Percentiles rank a stretch among this genome's conserved stretches.
These are phyloP conservation scores for Maniola jurtina DNA, from an alignment of 1,140 invertebrate genomes.

Conservation along the genomic window DNA sequence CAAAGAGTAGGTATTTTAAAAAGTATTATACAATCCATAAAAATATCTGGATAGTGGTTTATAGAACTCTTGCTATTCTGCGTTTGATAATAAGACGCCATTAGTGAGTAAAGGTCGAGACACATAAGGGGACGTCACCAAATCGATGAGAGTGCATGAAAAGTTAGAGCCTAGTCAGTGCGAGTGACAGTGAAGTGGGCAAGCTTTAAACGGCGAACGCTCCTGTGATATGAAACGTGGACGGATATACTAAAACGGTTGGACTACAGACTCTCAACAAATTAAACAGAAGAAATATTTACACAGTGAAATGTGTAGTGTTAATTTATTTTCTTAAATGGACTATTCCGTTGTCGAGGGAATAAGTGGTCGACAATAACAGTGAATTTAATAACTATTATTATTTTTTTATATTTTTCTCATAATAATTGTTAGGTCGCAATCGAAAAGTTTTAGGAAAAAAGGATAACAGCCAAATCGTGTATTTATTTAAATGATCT, in stretches of 20 bases:
- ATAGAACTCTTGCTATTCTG: not conserved
- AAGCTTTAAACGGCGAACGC: slow-evolving; percentile 27
- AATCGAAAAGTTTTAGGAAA: slow-evolving; percentile 30
- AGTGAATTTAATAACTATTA: slow-evolving; percentile 22
- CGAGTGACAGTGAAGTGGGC: slow-evolving; percentile 31
- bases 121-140: slow-evolving; percentile 19
- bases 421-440: slow-evolving; percentile 23
- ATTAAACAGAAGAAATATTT: slow-evolving; percentile 31
- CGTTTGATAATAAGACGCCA: slow-evolving; percentile 3
- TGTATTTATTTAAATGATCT: slow-evolving; percentile 69
- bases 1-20: not conserved
- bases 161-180: slow-evolving; percentile 57
- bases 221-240: slow-evolving; percentile 54
- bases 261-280: slow-evolving; percentile 43
- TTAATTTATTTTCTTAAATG: slow-evolving; percentile 40
- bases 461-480: slow-evolving; percentile 63
- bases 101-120: not conserved
- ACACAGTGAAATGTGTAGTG: slow-evolving; percentile 41
- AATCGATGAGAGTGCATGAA: slow-evolving; percentile 9
- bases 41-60: not conserved
- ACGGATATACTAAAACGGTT: slow-evolving; percentile 22
- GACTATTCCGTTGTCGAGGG: slow-evolving; percentile 24
- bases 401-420: slow-evolving; percentile 21
- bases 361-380: slow-evolving; percentile 49
- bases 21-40: not conserved